phyloP scores from a whole-genome alignment of 2,888 invertebrate species.

The Glyphotaelius pellucidus region DNA sequence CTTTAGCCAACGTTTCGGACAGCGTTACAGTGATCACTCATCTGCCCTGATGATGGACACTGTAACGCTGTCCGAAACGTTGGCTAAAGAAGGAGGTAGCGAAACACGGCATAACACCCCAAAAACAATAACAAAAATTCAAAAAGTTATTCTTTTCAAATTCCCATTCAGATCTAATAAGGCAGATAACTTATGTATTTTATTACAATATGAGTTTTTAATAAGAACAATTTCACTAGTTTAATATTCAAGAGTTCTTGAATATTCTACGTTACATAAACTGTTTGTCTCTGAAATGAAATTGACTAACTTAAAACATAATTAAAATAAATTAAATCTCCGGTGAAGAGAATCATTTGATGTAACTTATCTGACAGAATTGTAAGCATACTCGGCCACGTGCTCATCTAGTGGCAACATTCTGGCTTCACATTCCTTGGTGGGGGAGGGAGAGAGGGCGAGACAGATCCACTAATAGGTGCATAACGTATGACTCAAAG shows the following conservation, averaged over 20 bases:
- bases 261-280: background rate
- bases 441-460: background rate
- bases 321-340: background rate
- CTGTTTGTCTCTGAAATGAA: background rate
- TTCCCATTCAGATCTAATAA: background rate
- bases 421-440: background rate
- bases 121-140: too few relatives aligned
- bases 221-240: background rate
- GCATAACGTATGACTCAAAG: background rate
- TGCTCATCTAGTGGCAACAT: background rate
- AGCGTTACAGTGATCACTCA: too few relatives aligned
- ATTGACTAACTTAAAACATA: background rate
- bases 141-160: background rate
- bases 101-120: too few relatives aligned
- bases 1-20: too few relatives aligned
- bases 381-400: background rate
- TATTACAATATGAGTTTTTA: background rate
- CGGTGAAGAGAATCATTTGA: background rate
- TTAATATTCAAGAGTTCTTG: background rate
- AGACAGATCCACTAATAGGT: background rate
- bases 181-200: background rate
- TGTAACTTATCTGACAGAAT: background rate
- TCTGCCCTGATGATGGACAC: too few relatives aligned
- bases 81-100: too few relatives aligned
- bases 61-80: too few relatives aligned